phyloP scores from a whole-genome alignment of 2,888 invertebrate species.

The Caenorhabditis uteleia region DNA sequence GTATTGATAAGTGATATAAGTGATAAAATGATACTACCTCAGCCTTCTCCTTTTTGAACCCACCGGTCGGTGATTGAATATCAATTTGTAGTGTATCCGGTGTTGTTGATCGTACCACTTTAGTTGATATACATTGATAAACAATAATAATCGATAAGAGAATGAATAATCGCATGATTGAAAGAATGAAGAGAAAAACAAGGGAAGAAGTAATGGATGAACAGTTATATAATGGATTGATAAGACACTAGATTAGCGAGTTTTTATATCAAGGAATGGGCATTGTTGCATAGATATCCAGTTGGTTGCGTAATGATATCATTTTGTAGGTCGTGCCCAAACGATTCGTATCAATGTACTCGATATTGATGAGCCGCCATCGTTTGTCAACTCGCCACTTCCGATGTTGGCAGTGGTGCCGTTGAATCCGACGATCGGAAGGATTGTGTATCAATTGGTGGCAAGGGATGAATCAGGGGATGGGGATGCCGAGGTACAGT shows the following conservation, averaged over 20 bases:
- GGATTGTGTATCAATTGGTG: slow-evolving; percentile 75
- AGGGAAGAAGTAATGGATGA: neutral
- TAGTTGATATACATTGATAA: no score
- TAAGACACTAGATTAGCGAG: neutral
- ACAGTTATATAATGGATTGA: neutral
- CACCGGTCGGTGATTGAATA: slow-evolving; percentile 20
- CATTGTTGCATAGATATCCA: slow-evolving; percentile 3
- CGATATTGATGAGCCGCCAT: slow-evolving; percentile 84
- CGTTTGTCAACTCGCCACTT: slow-evolving; percentile 93
- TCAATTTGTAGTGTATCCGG: slow-evolving; percentile 17
- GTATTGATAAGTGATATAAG: no score
- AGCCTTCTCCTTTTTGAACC: slow-evolving; percentile 20
- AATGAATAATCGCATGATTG: no score
- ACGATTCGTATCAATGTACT: slow-evolving; percentile 48
- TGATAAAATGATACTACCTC: neutral
- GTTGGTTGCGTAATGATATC: slow-evolving; percentile 8
- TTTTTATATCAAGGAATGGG: neutral
- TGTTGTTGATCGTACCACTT: no score
- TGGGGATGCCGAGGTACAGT: slow-evolving; percentile 60
- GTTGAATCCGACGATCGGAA: slow-evolving; percentile 55
- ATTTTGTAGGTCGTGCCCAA: slow-evolving; percentile 41
- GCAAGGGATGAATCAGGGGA: slow-evolving; percentile 93
- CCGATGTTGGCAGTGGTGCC: slow-evolving; percentile 81
- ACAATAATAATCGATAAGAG: no score
- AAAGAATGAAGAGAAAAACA: neutral